A percentile compares a stretch with the other conserved stretches of the same genome.
These are phyloP conservation scores for Griposia aprilina DNA, from an alignment of 2,888 invertebrate genomes.

Conservation along the genomic window DNA sequence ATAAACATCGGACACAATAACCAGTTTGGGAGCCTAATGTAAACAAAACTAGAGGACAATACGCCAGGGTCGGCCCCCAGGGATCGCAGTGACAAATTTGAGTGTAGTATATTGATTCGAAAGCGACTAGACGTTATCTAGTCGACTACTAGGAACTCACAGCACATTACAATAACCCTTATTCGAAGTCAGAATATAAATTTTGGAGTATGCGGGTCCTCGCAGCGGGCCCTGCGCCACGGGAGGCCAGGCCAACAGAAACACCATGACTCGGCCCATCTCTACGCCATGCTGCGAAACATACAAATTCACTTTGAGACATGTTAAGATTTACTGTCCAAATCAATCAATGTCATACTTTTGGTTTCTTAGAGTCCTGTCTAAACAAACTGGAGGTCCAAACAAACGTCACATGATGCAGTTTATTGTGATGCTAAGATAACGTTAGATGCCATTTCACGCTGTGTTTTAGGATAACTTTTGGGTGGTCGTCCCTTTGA, in stretches of 20 bases:
- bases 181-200: slow-evolving; percentile 85
- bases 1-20: slow-evolving; percentile 67
- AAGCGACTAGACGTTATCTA: slow-evolving; percentile 78
- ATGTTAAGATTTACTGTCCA: slow-evolving; percentile 78
- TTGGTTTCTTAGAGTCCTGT: slow-evolving; percentile 77
- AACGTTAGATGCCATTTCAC: slow-evolving; percentile 66
- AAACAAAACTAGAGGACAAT: slow-evolving; percentile 76
- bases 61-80: slow-evolving; percentile 67
- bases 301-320: slow-evolving; percentile 87
- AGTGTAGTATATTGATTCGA: slow-evolving; percentile 80
- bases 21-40: slow-evolving; percentile 69
- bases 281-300: slow-evolving; percentile 88
- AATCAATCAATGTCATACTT: slow-evolving; percentile 84
- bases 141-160: slow-evolving; percentile 65
- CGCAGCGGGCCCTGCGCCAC: slow-evolving; percentile 78
- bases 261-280: slow-evolving; percentile 83
- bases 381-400: slow-evolving; percentile 75
- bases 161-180: slow-evolving; percentile 76
- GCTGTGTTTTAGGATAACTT: slow-evolving; percentile 65
- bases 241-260: slow-evolving; percentile 78
- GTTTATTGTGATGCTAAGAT: slow-evolving; percentile 69
- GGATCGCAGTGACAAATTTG: slow-evolving; percentile 77
- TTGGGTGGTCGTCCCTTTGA: slow-evolving; percentile 68
- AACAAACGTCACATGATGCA: slow-evolving; percentile 73
- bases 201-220: slow-evolving; percentile 80